Conservation (phyloP, 2,113 vertebrate species). For the Chionodraco myersi region DNA sequence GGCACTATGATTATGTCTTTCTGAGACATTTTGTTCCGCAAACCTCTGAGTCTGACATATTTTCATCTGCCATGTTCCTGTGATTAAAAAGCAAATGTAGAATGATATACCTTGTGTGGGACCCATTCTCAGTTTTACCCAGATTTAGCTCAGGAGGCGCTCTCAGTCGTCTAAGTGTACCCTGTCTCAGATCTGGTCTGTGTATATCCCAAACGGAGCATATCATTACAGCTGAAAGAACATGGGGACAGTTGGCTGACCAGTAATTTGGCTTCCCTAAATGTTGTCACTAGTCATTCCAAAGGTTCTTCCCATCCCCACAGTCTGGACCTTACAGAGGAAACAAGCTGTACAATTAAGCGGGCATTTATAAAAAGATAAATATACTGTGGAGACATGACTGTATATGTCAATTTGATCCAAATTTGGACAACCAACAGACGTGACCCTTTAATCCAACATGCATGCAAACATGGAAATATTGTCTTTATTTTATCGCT, state of each 20-base stretch:
- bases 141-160: constrained; percentile 64
- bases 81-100: constrained; percentile 57
- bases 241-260: constrained; percentile 64
- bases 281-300: constrained; percentile 56
- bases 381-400: not conserved
- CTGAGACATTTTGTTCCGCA: not conserved
- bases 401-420: not conserved
- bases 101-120: constrained; percentile 62
- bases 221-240: constrained; percentile 74
- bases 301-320: constrained; percentile 26
- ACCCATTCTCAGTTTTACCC: constrained; percentile 48
- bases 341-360: not conserved
- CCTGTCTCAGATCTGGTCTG: constrained; percentile 55
- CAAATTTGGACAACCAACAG: not conserved
- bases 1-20: constrained; percentile 3
- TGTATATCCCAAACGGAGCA: constrained; percentile 39
- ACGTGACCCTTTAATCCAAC: not conserved
- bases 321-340: constrained; percentile 25
- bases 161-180: constrained; percentile 60
- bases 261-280: constrained; percentile 63
- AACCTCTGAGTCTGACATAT: constrained; percentile 18
- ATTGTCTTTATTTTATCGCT: not conserved
- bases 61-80: constrained; percentile 26
- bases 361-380: not conserved
- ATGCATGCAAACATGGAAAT: constrained; percentile 7